A percentile compares a stretch with the other conserved stretches of the same genome.
phyloP scores from a whole-genome alignment of 2,888 invertebrate species.

The Linnaemya tessellans region DNA sequence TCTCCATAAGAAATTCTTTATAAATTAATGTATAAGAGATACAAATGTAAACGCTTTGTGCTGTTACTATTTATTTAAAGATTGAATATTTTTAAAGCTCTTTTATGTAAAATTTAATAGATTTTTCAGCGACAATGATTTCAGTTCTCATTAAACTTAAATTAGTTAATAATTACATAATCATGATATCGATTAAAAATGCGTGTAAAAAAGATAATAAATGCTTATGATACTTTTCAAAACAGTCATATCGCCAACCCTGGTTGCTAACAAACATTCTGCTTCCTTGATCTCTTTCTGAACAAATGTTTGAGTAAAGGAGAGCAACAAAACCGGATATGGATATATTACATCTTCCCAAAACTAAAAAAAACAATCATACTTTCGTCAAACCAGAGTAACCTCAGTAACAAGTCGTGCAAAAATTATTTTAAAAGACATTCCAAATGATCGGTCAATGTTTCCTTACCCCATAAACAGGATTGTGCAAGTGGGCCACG shows the following conservation, averaged over 20 bases:
- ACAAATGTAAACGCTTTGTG: too few relatives aligned
- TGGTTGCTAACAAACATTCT: neutral
- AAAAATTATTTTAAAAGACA: slow-evolving; percentile 3
- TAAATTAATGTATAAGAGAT: too few relatives aligned
- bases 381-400: neutral
- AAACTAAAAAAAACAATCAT: neutral
- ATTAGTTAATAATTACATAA: too few relatives aligned
- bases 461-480: neutral
- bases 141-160: too few relatives aligned
- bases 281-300: neutral
- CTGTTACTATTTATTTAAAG: too few relatives aligned
- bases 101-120: too few relatives aligned
- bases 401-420: slow-evolving; percentile 6
- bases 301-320: neutral
- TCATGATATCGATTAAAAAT: too few relatives aligned
- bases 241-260: neutral
- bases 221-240: too few relatives aligned
- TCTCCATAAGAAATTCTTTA: too few relatives aligned
- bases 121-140: too few relatives aligned
- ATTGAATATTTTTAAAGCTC: too few relatives aligned
- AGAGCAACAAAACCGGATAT: slow-evolving; percentile 27
- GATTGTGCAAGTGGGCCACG: slow-evolving; percentile 27
- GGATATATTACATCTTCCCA: slow-evolving; percentile 3
- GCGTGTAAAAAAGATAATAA: too few relatives aligned
- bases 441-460: slow-evolving; percentile 14